A percentile compares a stretch with the other conserved stretches of the same genome.
Conservation (phyloP, 2,888 invertebrate genomes). For the Eupithecia abbreviata region DNA sequence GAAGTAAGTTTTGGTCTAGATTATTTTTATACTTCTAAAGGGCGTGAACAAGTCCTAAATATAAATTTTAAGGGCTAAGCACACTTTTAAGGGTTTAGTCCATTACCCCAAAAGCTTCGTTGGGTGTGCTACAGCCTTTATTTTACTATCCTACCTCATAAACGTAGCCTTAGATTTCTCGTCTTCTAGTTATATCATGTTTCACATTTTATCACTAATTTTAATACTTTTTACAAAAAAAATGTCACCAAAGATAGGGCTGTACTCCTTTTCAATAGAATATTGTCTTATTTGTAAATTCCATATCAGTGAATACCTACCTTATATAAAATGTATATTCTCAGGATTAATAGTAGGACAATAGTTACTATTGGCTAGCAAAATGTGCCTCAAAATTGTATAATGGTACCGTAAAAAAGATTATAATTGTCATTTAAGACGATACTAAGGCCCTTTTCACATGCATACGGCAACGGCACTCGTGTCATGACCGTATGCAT, state of each 20-base stretch:
- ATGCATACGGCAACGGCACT: too few species aligned
- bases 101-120: not conserved
- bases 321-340: not conserved
- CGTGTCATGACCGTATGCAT: too few species aligned
- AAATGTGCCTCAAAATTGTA: slow-evolving; percentile 64
- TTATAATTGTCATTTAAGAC: not conserved
- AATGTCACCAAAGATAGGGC: slow-evolving; percentile 79
- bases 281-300: slow-evolving; percentile 53
- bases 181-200: slow-evolving; percentile 43
- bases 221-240: slow-evolving; percentile 41
- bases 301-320: slow-evolving; percentile 72
- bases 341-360: slow-evolving; percentile 65
- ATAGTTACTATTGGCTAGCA: slow-evolving; percentile 60
- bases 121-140: slow-evolving; percentile 5
- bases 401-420: slow-evolving; percentile 54
- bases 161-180: slow-evolving; percentile 69
- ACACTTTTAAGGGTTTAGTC: not conserved
- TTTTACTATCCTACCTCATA: slow-evolving; percentile 75
- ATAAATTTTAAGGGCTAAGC: not conserved
- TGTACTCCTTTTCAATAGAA: slow-evolving; percentile 55
- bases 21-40: not conserved
- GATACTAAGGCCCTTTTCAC: not conserved
- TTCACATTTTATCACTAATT: slow-evolving; percentile 32
- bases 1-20: not conserved
- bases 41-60: not conserved